Evolutionary conservation across 2,113 vertebrate genomes (phyloP), one percentile per base, ranked within the genome.

Genomic region (Spea bombifrons): DNA sequence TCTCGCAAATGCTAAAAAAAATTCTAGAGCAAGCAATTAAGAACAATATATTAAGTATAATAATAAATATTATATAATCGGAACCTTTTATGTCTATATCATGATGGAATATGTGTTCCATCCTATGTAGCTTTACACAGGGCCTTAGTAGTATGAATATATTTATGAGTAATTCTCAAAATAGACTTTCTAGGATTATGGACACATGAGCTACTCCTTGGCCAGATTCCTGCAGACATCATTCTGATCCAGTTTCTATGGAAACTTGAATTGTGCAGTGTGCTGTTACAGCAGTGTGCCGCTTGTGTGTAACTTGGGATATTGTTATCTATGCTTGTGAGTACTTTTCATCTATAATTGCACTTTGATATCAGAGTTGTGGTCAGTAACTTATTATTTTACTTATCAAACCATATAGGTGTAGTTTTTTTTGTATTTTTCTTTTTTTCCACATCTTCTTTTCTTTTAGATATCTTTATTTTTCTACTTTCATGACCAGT

Each of bases 241-340:
- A 66, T 75, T 66, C 67, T 52, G 69, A 71, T 48, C 43, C 53
- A 43, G 69, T 71, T 71, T 53, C 53, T 57, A 76, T 68, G 75
- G 64, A 76, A 76, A 76, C 75, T 16, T 68, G 44, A 13, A 44
- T 66, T 76, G 52, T 55, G 71, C 55, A 61, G 45, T 47, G 49
- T 71, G 69, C 65, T 46, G 46, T 66, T 66, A 66, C 10, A 66
- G 17, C 9, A 45, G 65, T 17, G 49, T 71, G 49, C 49, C 16
- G 16, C 69, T 49, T 70, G 50, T 43, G 69, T 9, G 44, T 52
- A 53, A 71, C 48, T 5, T 17, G 68, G 5, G 43, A 67, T 10
- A 30, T 46, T 12, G 66, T 61, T 61, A 13, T n/a, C 45, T 48
- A 46, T 69, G 16, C 15, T 3, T 49, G 13, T 69, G 67, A 16